A percentile compares a stretch with the other conserved stretches of the same genome.
Conservation (phyloP, 2,888 invertebrate genomes). For the Congeria kusceri region DNA sequence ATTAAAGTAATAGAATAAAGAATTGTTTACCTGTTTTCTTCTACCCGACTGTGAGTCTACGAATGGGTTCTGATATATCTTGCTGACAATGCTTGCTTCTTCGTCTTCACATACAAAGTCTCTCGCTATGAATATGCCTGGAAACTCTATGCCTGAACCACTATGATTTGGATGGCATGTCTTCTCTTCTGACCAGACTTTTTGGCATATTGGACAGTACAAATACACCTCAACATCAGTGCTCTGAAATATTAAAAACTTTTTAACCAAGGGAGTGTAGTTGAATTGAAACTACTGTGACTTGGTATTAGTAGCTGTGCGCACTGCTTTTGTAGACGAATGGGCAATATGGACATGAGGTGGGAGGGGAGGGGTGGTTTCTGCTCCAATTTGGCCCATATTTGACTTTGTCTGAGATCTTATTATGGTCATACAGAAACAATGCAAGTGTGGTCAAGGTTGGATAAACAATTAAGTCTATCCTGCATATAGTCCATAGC, state of each 20-base stretch:
- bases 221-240: constrained; percentile 10
- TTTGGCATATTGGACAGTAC: constrained; percentile 71
- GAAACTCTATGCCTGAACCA: constrained; percentile 72
- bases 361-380: no score
- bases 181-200: constrained; percentile 59
- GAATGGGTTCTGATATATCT: constrained; percentile 94
- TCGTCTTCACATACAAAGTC: constrained; percentile 92
- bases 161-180: constrained; percentile 60
- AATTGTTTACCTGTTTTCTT: constrained; percentile 91
- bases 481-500: no score
- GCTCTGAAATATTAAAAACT: neutral
- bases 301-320: no score
- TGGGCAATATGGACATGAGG: no score
- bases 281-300: no score
- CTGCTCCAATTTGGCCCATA: no score
- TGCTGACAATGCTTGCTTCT: constrained; percentile 88
- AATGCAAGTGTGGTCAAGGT: no score
- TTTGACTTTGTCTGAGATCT: no score
- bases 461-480: no score
- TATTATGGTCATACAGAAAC: no score
- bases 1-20: neutral
- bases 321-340: no score
- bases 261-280: no score
- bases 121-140: constrained; percentile 82
- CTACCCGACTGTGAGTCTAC: constrained; percentile 97